Evolutionary conservation across 2,888 invertebrate species (phyloP), one percentile per base, ranked within the genome.

Genomic region (Drosophila algonquin): DNA sequence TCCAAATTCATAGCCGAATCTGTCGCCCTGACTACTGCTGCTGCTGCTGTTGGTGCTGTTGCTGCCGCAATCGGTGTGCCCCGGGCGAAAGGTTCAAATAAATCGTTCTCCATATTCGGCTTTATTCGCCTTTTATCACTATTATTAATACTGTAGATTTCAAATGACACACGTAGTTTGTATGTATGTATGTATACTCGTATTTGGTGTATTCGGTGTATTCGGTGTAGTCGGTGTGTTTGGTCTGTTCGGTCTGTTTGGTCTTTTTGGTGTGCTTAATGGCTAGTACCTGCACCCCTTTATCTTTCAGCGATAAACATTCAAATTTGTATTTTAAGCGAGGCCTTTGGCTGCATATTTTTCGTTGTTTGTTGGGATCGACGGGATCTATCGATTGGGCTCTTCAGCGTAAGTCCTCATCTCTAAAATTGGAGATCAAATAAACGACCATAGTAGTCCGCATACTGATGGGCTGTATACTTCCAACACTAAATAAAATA

Each of bases 121-220:
- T 76, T 77, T 77, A 76, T 77, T 80, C 68, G 63, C 63, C 50
- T 70, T 84, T 89, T 89, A 87, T 89, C 85, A 81, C 74, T 73
- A 74, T 85, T 86, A 84, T 84, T 81, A 87, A 84, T 87, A 81
- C 77, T 87, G 87, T 77, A 72, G 77, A 83, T 77, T 74, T 75
- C 60, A 69, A 72, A 74, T 75, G 79, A 81, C 83, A 76, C 76
- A 74, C 74, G 81, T 61, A 71, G 77, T 61, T 62, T 69, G 54
- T 48, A 72, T 74, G 77, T n/a, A n/a, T n/a, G n/a, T n/a, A n/a
- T 74, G 84, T 79, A 81, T 79, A 71, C 80, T 75, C 74, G 79
- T 80, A n/a, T 40, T 14, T n/a, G 40, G 14, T 40, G 14, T 40
- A 6, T 40, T 40, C 7, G 2, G 7, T 40, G 40, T 24, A 24